These are phyloP conservation scores for Montipora foliosa DNA, from an alignment of 64 coral and sea anemone genomes.

Conservation along the genomic window DNA sequence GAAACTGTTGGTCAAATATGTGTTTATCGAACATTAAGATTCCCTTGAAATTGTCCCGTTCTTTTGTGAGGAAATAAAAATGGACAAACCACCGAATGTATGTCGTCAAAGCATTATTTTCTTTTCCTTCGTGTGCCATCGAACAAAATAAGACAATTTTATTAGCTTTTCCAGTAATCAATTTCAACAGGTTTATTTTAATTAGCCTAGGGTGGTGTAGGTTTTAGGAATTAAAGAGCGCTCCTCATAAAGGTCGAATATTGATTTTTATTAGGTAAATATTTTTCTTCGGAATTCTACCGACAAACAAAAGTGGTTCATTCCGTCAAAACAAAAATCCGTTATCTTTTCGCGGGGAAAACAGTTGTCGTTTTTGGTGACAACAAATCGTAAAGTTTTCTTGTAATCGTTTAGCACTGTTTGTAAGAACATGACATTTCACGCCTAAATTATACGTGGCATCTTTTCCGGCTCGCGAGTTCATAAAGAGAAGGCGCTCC, in stretches of 20 bases:
- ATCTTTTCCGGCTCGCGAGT: conserved; percentile 29
- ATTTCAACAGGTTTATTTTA: conserved; percentile 63
- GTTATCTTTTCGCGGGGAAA: conserved; percentile 14
- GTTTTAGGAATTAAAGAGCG: conserved; percentile 69
- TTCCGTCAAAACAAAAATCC: conserved; percentile 27
- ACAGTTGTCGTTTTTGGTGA: background rate
- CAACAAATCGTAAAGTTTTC: background rate
- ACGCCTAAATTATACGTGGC: background rate
- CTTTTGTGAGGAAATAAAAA: background rate
- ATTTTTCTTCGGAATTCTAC: conserved; percentile 33
- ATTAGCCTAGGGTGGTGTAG: conserved; percentile 61
- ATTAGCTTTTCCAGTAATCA: conserved; percentile 58
- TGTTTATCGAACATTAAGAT: conserved; percentile 27
- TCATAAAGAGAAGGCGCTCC: conserved; percentile 5
- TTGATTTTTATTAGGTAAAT: conserved; percentile 58
- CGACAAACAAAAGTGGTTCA: conserved; percentile 35
- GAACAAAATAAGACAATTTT: background rate
- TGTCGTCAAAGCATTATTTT: conserved; percentile 9
- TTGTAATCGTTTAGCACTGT: background rate
- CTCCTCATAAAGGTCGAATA: conserved; percentile 34
- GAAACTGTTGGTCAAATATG: conserved; percentile 23
- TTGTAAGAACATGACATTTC: background rate
- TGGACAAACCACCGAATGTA: background rate
- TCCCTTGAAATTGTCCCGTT: background rate
- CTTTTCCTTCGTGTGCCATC: background rate